These are phyloP conservation scores for Melitaea athalia DNA, from an alignment of 2,888 invertebrate species.

Conservation along the genomic window DNA sequence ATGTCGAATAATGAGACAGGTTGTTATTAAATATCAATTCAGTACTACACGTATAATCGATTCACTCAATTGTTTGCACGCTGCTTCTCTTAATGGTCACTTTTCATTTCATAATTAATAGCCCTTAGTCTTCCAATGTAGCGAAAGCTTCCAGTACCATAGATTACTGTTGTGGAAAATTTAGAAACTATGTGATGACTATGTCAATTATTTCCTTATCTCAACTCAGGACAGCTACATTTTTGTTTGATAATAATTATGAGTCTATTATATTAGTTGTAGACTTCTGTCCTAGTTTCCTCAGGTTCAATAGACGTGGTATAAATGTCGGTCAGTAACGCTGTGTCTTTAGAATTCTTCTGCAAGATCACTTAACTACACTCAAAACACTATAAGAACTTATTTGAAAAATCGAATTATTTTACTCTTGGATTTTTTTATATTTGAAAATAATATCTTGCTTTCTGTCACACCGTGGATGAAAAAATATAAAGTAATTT, in stretches of 20 bases:
- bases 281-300: slow-evolving; percentile 68
- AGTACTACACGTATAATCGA: slow-evolving; percentile 54
- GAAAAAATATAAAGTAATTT: too few relatives aligned
- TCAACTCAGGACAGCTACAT: slow-evolving; percentile 63
- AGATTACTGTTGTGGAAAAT: slow-evolving; percentile 67
- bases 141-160: slow-evolving; percentile 68
- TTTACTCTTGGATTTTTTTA: too few relatives aligned
- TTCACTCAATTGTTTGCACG: slow-evolving; percentile 65
- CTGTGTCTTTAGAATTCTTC: slow-evolving; percentile 71
- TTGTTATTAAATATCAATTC: slow-evolving; percentile 56
- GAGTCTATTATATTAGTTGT: slow-evolving; percentile 56
- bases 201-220: slow-evolving; percentile 81
- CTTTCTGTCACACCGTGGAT: too few relatives aligned
- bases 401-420: background rate
- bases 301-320: slow-evolving; percentile 75
- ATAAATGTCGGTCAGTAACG: slow-evolving; percentile 75
- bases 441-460: too few relatives aligned
- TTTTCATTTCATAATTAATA: slow-evolving; percentile 54
- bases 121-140: slow-evolving; percentile 78
- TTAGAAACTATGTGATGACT: slow-evolving; percentile 80
- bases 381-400: slow-evolving; percentile 47
- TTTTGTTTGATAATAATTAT: slow-evolving; percentile 49
- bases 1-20: slow-evolving; percentile 56
- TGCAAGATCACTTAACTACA: slow-evolving; percentile 60
- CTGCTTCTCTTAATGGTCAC: slow-evolving; percentile 54